These are phyloP conservation scores for Antheraea mylitta DNA, from an alignment of 1,140 invertebrate species.

Conservation along the genomic window DNA sequence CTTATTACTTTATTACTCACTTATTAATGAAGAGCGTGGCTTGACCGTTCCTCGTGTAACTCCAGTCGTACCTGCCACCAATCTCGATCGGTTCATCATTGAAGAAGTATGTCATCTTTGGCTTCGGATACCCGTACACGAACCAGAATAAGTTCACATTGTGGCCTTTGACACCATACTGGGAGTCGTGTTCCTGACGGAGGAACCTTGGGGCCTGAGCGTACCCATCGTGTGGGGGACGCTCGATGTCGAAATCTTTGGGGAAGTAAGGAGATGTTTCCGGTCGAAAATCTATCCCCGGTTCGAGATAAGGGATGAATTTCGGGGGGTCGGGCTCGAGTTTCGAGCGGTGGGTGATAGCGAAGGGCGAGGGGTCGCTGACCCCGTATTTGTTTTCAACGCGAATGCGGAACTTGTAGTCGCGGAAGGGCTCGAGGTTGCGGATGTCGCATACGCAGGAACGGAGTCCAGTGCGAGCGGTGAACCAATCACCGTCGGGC, in stretches of 20 bases:
- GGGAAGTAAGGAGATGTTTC: slow-evolving; percentile 94
- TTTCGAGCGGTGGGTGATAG: slow-evolving; percentile 88
- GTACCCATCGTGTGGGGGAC: slow-evolving; percentile 90
- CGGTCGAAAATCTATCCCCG: slow-evolving; percentile 91
- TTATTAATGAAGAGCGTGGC: slow-evolving; percentile 92
- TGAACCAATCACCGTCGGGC: slow-evolving; percentile 93
- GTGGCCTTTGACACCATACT: slow-evolving; percentile 93
- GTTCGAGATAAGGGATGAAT: slow-evolving; percentile 88
- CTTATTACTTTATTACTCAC: slow-evolving; percentile 62
- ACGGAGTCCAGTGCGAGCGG: slow-evolving; percentile 88
- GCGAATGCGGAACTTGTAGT: slow-evolving; percentile 95
- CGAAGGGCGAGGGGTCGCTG: slow-evolving; percentile 95
- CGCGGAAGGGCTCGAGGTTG: slow-evolving; percentile 90
- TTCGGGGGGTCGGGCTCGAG: slow-evolving; percentile 89
- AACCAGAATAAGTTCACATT: slow-evolving; percentile 94
- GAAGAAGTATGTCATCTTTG: slow-evolving; percentile 93
- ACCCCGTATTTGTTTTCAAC: slow-evolving; percentile 98
- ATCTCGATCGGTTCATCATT: slow-evolving; percentile 90
- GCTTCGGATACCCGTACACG: slow-evolving; percentile 95
- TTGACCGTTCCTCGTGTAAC: slow-evolving; percentile 93
- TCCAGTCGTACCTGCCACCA: slow-evolving; percentile 89
- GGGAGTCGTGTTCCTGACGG: slow-evolving; percentile 89
- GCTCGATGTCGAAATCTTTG: slow-evolving; percentile 93
- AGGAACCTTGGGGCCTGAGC: slow-evolving; percentile 91
- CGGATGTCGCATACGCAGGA: slow-evolving; percentile 92